A percentile compares a stretch with the other conserved stretches of the same genome.
phyloP scores from a whole-genome alignment of 2,888 invertebrate genomes.

The Ochlodes sylvanus region DNA sequence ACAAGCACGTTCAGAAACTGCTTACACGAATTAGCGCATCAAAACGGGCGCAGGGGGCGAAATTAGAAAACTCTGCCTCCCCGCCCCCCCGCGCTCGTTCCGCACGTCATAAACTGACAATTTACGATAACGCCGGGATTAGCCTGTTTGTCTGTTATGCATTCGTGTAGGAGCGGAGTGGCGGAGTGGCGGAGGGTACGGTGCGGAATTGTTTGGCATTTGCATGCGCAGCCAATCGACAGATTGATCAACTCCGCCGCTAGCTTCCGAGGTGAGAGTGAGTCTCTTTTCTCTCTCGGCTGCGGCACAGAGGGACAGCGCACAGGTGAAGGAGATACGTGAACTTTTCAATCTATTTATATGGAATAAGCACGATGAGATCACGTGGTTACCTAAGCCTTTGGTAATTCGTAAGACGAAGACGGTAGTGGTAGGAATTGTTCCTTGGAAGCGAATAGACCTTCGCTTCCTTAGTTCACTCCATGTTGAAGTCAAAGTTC shows the following conservation, averaged over 20 bases:
- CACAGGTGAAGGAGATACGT: no score
- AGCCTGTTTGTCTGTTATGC: conserved; percentile 84
- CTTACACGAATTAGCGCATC: conserved; percentile 85
- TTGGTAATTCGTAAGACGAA: no score
- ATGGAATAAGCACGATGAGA: no score
- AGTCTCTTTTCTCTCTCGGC: conserved; percentile 7
- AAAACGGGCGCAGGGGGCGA: conserved; percentile 79
- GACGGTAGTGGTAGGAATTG: no score
- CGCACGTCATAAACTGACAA: conserved; percentile 86
- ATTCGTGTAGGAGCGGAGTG: conserved; percentile 57
- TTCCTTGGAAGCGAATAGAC: no score
- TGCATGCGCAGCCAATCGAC: conserved; percentile 56
- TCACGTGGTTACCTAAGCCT: no score
- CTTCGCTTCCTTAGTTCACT: no score
- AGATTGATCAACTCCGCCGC: conserved; percentile 42
- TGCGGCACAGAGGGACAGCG: no score
- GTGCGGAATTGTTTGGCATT: conserved; percentile 65
- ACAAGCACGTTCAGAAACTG: conserved; percentile 84
- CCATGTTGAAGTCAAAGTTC: neutral
- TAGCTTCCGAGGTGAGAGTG: conserved; percentile 25
- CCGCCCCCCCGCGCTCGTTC: conserved; percentile 71
- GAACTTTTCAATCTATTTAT: no score
- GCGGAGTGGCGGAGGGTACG: conserved; percentile 51
- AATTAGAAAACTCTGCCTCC: conserved; percentile 78
- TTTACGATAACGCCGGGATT: conserved; percentile 86